phyloP scores from a whole-genome alignment of 2,797 vertebrate species.

The Argentina silus region DNA sequence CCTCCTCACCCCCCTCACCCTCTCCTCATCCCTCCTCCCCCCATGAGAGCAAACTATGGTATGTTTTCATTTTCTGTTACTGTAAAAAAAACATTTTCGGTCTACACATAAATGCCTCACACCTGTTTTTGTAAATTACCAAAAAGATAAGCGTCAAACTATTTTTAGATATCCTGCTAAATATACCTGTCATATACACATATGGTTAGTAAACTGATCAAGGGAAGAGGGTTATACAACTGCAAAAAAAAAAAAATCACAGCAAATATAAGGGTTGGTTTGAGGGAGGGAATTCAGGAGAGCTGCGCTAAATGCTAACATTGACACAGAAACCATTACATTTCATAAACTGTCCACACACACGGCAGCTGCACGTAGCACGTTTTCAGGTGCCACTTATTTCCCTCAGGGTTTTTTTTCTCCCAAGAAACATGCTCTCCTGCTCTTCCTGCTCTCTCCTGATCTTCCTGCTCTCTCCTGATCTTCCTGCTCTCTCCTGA shows the following conservation, averaged over 20 bases:
- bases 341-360: slow-evolving; percentile 30
- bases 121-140: slow-evolving; percentile 5
- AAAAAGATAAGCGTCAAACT: slow-evolving; percentile 1
- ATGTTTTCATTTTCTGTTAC: neutral
- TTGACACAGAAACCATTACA: slow-evolving; percentile 28
- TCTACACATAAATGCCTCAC: neutral
- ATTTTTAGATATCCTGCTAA: neutral
- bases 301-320: slow-evolving; percentile 24
- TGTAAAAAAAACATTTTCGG: neutral
- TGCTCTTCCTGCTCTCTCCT: neutral
- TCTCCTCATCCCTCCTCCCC: neutral
- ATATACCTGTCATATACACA: neutral
- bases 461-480: neutral
- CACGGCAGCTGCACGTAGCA: slow-evolving; percentile 22
- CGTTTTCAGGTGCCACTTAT: slow-evolving; percentile 41
- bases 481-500: slow-evolving; percentile 24
- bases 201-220: slow-evolving; percentile 9
- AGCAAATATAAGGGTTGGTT: slow-evolving; percentile 12
- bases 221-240: slow-evolving; percentile 4
- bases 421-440: slow-evolving; percentile 64
- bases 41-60: neutral
- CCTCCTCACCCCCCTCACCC: no score
- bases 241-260: neutral
- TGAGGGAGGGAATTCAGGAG: slow-evolving; percentile 14
- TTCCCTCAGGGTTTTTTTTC: slow-evolving; percentile 23